Percentiles rank a stretch among this genome's conserved stretches.
Evolutionary conservation across 2,797 vertebrate species (phyloP).

Genomic region (Acanthiza pusilla): DNA sequence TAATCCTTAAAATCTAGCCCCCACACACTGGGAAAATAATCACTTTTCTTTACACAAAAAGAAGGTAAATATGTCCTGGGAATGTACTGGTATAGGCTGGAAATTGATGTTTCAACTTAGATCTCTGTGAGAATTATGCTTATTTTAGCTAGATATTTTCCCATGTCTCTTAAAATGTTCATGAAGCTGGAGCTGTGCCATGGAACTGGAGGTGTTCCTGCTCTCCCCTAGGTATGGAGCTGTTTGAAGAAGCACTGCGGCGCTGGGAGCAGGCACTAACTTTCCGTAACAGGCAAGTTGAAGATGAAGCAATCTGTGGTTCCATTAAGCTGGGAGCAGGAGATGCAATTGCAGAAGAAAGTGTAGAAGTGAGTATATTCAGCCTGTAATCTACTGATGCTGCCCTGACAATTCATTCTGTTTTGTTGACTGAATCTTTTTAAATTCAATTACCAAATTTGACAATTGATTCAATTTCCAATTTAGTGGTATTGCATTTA

Average conservation of each 20-base stretch:
- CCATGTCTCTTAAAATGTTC: not conserved
- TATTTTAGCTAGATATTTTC: not conserved
- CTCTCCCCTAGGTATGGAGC: slow-evolving; percentile 86
- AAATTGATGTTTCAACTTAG: not conserved
- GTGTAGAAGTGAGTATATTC: slow-evolving; percentile 80
- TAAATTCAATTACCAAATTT: not conserved
- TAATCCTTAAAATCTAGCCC: not conserved
- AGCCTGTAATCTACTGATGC: not conserved
- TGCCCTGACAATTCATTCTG: not conserved
- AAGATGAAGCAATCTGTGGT: slow-evolving; percentile 83
- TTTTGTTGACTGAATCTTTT: not conserved
- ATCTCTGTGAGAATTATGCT: not conserved
- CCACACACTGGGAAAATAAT: not conserved
- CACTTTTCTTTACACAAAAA: not conserved
- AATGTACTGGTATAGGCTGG: not conserved
- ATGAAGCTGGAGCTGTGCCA: not conserved
- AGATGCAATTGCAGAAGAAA: slow-evolving; percentile 91
- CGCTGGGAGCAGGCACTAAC: slow-evolving; percentile 94
- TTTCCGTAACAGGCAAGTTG: slow-evolving; percentile 84
- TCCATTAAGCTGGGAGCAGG: slow-evolving; percentile 87
- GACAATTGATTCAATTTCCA: not conserved
- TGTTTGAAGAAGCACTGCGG: slow-evolving; percentile 91
- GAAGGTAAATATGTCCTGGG: not conserved
- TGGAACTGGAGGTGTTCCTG: not conserved
- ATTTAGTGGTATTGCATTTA: not conserved